Evolutionary conservation across 2,888 invertebrate genomes (phyloP), one percentile per base, ranked within the genome.

Genomic region (Acleris holmiana): DNA sequence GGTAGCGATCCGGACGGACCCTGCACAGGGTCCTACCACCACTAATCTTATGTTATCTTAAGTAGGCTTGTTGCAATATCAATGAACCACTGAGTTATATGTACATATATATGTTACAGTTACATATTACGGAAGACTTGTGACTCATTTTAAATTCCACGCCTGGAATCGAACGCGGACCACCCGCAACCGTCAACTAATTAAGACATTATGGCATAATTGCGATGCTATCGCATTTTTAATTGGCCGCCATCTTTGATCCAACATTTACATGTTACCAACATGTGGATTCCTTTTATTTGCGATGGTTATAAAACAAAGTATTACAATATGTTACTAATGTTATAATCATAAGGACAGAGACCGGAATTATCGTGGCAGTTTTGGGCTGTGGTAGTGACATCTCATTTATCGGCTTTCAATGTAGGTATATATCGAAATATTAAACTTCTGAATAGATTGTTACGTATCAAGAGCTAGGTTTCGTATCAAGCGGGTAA

Each of bases 131-230:
- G 29, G 21, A 51, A 35, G 2, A 25, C 18, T 44, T 17, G 35
- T 35, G 35, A 35, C 35, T 44, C 44, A 44, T 44, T 44, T 17
- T n/a, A n/a, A 15, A 44, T 44, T 44, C 44, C 44, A 44, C 44
- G 13, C n/a, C 58, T 17, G 17, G 59, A 18, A 10, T 65, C 65
- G 65, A 65, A 73, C 71, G 69, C 50, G 59, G 77, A 72, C 77
- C 78, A 76, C 79, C 76, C 77, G 73, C 73, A 61, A 41, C 17
- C 61, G 57, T 51, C 49, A 41, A 58, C 73, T 79, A 79, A 79
- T 79, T 78, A 79, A 79, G 78, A 76, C 73, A 76, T 79, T 76
- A 77, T 66, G 60, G 60, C 61, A 69, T 72, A 66, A 66, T 66
- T 57, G 61, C 56, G 61, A 65, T 65, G 19, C 5, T 59, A 65